Percentiles rank a stretch among this genome's conserved stretches.
Conservation (phyloP, 2,888 invertebrate species). For the Drosophila anomelani region DNA sequence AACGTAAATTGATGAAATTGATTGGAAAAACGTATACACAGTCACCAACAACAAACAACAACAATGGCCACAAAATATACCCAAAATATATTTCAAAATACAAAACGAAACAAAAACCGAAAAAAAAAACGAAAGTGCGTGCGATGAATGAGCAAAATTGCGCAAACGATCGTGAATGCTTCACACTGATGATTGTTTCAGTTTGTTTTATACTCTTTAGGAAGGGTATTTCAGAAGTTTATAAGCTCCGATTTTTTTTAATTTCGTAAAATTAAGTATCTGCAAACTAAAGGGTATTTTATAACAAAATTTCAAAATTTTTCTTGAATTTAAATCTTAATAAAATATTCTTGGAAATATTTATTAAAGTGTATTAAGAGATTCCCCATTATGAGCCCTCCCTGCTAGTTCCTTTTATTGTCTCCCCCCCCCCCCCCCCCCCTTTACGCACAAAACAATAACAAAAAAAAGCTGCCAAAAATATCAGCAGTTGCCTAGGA, state of each 20-base stretch:
- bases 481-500: slow-evolving; percentile 51
- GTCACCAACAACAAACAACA: too few species aligned
- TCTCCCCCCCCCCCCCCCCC: slow-evolving; percentile 11
- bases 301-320: too few species aligned
- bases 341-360: background rate
- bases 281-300: background rate
- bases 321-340: background rate
- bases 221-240: slow-evolving; percentile 3
- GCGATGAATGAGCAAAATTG: slow-evolving; percentile 70
- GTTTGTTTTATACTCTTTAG: slow-evolving; percentile 15
- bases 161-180: slow-evolving; percentile 71
- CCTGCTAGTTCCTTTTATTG: slow-evolving; percentile 21
- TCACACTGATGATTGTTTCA: slow-evolving; percentile 37
- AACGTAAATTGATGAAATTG: slow-evolving; percentile 62
- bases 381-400: background rate
- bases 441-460: slow-evolving; percentile 45
- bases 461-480: slow-evolving; percentile 60
- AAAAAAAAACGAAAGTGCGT: slow-evolving; percentile 69
- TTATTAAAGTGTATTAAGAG: slow-evolving; percentile 4
- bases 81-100: slow-evolving; percentile 60
- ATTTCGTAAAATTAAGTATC: background rate
- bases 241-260: background rate
- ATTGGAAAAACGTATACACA: slow-evolving; percentile 61
- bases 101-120: slow-evolving; percentile 37
- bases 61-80: slow-evolving; percentile 34